These are phyloP conservation scores for Rhadina sibilatrix DNA, from an alignment of 2,113 vertebrate genomes.

Conservation along the genomic window DNA sequence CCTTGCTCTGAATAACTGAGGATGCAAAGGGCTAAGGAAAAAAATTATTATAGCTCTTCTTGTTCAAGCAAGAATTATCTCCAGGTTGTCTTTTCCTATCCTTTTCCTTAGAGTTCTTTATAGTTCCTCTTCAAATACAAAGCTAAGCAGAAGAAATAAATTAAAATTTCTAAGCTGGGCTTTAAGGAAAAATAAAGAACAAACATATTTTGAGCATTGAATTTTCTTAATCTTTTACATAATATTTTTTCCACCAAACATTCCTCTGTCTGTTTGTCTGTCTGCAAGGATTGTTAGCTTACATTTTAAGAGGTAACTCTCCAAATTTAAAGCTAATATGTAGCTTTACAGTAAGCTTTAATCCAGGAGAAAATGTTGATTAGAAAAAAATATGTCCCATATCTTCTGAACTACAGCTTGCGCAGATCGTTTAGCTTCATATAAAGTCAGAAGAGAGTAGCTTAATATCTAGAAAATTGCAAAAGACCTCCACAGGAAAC, in stretches of 20 bases:
- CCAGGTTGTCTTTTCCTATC: not conserved
- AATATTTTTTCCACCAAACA: not conserved
- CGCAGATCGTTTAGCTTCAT: not conserved
- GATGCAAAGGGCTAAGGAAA: not conserved
- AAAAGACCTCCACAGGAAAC: not conserved
- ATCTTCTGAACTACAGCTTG: not conserved
- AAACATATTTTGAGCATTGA: fast-evolving
- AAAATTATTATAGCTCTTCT: not conserved
- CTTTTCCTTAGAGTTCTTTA: not conserved
- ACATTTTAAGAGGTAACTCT: not conserved
- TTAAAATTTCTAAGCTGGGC: not conserved
- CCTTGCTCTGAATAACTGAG: not conserved
- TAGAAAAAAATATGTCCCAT: not conserved
- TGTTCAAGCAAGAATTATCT: not conserved
- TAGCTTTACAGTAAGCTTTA: not conserved
- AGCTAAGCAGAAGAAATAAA: not conserved
- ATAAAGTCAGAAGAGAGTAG: not conserved
- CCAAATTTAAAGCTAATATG: not conserved
- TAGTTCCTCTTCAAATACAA: not conserved
- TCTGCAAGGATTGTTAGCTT: not conserved
- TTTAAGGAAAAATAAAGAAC: not conserved
- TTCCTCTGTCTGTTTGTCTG: not conserved
- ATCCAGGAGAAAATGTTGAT: not conserved
- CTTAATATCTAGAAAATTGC: not conserved
- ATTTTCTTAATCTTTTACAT: not conserved